Base-by-base conservation (phyloP, 1,140 invertebrate genomes). In the Venturia canescens region DNA sequence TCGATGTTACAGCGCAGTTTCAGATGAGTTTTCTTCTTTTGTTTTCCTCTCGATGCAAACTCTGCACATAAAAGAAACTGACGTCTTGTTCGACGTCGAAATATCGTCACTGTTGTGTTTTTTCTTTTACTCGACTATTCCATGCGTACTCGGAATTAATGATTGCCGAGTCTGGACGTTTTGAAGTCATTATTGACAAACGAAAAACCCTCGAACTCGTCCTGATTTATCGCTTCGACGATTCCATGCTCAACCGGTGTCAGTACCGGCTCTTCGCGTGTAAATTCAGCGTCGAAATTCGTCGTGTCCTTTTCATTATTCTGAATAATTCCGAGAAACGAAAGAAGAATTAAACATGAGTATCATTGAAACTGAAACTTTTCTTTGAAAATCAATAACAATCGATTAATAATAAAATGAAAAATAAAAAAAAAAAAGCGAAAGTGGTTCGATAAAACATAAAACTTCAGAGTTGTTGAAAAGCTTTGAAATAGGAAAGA, bases 281-380 rank as follows among this genome's bases (percentile, higher is more conserved):
- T 99, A 91, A 99, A 99, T 93, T 99, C 99, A 16, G 98, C 95
- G 93, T 99, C 99, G 93, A 99, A 99, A 93, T 99, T 99, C 84
- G 98, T 95, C 63, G 98, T 98, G 92, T 99, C 99, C 89, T 97
- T 97, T 93, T 98, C 97, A 90, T 96, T 98, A 96, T 98, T 98
- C 98, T 99, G 93, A 44, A 44, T 11, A 13, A 11, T 44, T 5
- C 38, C 38, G 38, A 44, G 11, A 44, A 44, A 44, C 38, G n/a
- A 63, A 31, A 53, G 5, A 81, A 13, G 27, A 18, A 53, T 15
- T 13, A 13, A 48, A 0, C 38, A 29, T 16, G 3, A n/a, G n/a
- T n/a, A n/a, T n/a, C n/a, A n/a, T n/a, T n/a, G n/a, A n/a, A n/a
- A n/a, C n/a, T n/a, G n/a, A n/a, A n/a, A n/a, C n/a, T n/a, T n/a